Percentiles rank a stretch among this genome's conserved stretches.
These are phyloP conservation scores for Scarus forsteni DNA, from an alignment of 2,797 vertebrate genomes.

Conservation along the genomic window DNA sequence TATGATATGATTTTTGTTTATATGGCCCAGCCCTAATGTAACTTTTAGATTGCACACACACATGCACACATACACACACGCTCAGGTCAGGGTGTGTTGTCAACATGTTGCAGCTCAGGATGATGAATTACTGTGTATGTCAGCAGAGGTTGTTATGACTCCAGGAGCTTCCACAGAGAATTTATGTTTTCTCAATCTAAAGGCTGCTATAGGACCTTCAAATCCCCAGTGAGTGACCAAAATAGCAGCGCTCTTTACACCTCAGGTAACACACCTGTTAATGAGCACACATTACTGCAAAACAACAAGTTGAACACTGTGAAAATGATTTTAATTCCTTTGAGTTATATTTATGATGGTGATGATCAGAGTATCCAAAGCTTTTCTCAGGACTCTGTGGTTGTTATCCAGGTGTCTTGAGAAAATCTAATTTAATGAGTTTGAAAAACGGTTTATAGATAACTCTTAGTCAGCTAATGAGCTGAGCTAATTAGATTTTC, in stretches of 20 bases:
- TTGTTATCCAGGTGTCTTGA: background rate
- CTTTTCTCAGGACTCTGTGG: background rate
- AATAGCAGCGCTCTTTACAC: constrained; percentile 33
- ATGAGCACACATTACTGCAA: constrained; percentile 6
- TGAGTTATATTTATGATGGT: too few relatives aligned
- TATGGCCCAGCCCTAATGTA: too few relatives aligned
- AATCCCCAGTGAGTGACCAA: constrained; percentile 18
- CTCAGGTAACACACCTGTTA: constrained; percentile 14
- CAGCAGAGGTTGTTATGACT: constrained; percentile 27
- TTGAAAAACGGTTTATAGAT: constrained; percentile 12
- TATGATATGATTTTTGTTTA: too few relatives aligned
- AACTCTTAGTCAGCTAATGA: background rate
- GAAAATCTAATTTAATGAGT: background rate
- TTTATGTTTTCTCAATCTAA: constrained; percentile 26
- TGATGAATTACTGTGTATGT: constrained; percentile 34
- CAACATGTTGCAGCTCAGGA: background rate
- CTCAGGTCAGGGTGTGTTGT: background rate
- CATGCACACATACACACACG: constrained; percentile 17
- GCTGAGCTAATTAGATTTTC: constrained; percentile 4
- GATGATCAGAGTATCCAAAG: too few relatives aligned
- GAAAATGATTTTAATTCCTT: background rate
- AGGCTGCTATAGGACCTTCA: constrained; percentile 10
- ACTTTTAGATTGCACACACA: constrained; percentile 2
- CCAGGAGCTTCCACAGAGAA: constrained; percentile 18
- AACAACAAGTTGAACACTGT: background rate